Evolutionary conservation across 2,888 invertebrate genomes (phyloP).

Genomic region (Nesidiocoris tenuis): DNA sequence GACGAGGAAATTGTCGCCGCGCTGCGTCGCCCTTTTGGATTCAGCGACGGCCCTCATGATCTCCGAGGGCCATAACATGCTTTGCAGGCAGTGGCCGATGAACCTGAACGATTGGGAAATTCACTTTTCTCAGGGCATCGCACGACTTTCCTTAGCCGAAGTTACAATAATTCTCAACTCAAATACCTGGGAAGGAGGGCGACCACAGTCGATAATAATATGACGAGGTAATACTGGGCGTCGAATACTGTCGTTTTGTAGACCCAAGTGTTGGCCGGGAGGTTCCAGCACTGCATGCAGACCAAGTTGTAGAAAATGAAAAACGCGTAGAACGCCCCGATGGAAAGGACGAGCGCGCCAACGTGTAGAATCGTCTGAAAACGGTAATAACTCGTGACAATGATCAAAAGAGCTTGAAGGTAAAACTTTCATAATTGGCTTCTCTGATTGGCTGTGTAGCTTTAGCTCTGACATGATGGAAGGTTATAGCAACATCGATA

Average conservation of each 20-base stretch:
- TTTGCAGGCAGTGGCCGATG: conserved; percentile 67
- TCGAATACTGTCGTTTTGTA: conserved; percentile 73
- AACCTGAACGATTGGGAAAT: conserved; percentile 58
- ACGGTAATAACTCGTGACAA: too few species aligned
- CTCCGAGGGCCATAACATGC: conserved; percentile 71
- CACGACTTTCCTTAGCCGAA: too few species aligned
- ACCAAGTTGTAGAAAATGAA: conserved; percentile 80
- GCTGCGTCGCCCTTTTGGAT: conserved; percentile 50
- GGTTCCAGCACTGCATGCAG: conserved; percentile 75
- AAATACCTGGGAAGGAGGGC: conserved; percentile 83
- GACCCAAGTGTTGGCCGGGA: conserved; percentile 86
- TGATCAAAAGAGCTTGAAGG: too few species aligned
- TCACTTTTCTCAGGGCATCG: not conserved
- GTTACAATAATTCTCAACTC: not conserved
- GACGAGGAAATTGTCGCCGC: conserved; percentile 54
- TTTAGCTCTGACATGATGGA: too few species aligned
- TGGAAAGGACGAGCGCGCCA: conserved; percentile 72
- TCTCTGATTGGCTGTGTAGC: too few species aligned
- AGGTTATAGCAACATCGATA: too few species aligned
- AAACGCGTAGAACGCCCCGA: conserved; percentile 78
- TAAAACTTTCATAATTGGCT: too few species aligned
- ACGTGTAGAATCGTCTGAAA: conserved; percentile 66
- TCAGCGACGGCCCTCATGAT: conserved; percentile 69
- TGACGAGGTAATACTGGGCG: conserved; percentile 77
- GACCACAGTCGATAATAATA: conserved; percentile 72